Evolutionary conservation across 2,888 invertebrate species (phyloP).

Genomic region (Cyaniris semiargus): DNA sequence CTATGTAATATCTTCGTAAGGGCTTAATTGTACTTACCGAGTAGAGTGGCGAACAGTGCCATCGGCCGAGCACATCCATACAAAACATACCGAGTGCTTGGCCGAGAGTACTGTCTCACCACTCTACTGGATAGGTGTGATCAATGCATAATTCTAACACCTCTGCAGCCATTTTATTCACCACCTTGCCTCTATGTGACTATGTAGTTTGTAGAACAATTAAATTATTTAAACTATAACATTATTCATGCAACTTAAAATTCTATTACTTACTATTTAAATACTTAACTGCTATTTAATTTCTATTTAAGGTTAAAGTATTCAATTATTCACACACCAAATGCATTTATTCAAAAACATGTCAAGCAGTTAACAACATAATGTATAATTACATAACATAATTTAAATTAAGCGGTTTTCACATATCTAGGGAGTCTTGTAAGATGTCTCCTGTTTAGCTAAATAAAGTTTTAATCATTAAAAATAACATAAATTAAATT

Average conservation of each 20-base stretch:
- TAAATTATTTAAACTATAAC: neutral
- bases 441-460: neutral
- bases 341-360: neutral
- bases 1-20: no score
- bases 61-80: no score
- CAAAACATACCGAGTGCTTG: no score
- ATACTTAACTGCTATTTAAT: neutral
- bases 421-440: neutral
- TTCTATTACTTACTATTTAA: neutral
- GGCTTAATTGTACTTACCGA: no score
- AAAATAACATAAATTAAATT: neutral
- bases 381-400: neutral
- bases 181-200: no score
- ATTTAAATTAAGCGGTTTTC: neutral
- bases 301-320: neutral
- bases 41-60: no score
- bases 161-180: no score
- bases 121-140: no score
- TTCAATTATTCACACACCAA: neutral
- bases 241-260: neutral
- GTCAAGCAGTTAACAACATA: neutral
- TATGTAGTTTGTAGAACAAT: neutral
- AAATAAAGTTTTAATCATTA: constrained; percentile 2
- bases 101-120: no score
- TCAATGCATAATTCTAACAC: no score